phyloP scores from a whole-genome alignment of 2,113 vertebrate genomes.

The Oxyruncus cristatus region DNA sequence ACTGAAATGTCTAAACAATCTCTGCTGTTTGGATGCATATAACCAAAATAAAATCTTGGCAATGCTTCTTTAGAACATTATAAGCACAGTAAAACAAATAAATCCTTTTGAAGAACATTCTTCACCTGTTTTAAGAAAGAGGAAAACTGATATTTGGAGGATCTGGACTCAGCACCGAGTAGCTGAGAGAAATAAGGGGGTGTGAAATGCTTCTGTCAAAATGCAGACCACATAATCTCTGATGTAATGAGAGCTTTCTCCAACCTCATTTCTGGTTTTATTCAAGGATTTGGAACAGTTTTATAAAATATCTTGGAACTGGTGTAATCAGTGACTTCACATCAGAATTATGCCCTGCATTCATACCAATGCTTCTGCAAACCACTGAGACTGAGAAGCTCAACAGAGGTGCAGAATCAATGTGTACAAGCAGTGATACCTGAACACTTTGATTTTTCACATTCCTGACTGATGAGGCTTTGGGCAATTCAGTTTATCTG shows the following conservation, averaged over 20 bases:
- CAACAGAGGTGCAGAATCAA: neutral
- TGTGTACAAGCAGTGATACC: neutral
- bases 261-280: neutral
- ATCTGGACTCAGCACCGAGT: neutral
- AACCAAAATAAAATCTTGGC: neutral
- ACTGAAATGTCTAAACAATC: neutral
- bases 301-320: neutral
- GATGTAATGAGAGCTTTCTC: neutral
- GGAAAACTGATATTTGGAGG: slow-evolving; percentile 31
- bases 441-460: neutral
- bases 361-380: neutral
- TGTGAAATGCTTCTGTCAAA: neutral
- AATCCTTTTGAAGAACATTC: neutral
- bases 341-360: neutral
- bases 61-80: neutral
- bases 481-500: neutral
- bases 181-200: neutral
- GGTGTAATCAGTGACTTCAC: neutral
- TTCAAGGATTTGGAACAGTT: neutral
- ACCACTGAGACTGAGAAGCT: neutral
- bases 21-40: neutral
- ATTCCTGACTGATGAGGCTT: neutral
- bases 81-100: neutral
- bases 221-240: neutral
- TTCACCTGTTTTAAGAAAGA: slow-evolving; percentile 8